phyloP scores from a whole-genome alignment of 2,113 vertebrate species.

The Apeltes quadracus region DNA sequence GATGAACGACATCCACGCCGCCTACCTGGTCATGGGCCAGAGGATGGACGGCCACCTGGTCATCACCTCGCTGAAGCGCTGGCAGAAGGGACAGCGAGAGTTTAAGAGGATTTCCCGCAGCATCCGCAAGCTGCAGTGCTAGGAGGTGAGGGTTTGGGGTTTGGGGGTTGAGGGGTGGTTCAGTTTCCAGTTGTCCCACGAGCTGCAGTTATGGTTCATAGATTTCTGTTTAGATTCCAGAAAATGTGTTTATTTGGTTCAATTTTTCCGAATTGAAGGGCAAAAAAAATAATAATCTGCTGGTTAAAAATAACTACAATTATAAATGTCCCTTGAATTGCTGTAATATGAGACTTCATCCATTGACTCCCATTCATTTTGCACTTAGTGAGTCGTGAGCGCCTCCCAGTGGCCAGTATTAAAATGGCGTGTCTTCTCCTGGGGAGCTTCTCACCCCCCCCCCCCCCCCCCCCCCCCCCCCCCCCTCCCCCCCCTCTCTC shows the following conservation, averaged over 20 bases:
- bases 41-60: slow-evolving; percentile 93
- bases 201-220: neutral
- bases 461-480: neutral
- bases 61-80: slow-evolving; percentile 96
- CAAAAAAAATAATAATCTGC: neutral
- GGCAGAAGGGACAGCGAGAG: slow-evolving; percentile 95
- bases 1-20: slow-evolving; percentile 95
- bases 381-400: neutral
- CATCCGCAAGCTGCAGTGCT: slow-evolving; percentile 97
- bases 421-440: neutral
- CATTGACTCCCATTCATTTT: slow-evolving; percentile 21
- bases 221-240: slow-evolving; percentile 9
- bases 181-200: slow-evolving; percentile 4
- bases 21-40: slow-evolving; percentile 98
- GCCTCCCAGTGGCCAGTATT: slow-evolving; percentile 21
- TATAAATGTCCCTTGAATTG: neutral
- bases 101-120: slow-evolving; percentile 97
- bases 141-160: slow-evolving; percentile 5
- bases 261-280: neutral
- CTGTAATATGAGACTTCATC: neutral
- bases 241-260: slow-evolving; percentile 4
- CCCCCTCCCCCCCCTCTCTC: slow-evolving; percentile 9
- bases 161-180: neutral
- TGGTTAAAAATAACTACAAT: neutral
- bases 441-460: neutral